A percentile compares a stretch with the other conserved stretches of the same genome.
Evolutionary conservation across 2,113 vertebrate species (phyloP).

Genomic region (Conger conger): DNA sequence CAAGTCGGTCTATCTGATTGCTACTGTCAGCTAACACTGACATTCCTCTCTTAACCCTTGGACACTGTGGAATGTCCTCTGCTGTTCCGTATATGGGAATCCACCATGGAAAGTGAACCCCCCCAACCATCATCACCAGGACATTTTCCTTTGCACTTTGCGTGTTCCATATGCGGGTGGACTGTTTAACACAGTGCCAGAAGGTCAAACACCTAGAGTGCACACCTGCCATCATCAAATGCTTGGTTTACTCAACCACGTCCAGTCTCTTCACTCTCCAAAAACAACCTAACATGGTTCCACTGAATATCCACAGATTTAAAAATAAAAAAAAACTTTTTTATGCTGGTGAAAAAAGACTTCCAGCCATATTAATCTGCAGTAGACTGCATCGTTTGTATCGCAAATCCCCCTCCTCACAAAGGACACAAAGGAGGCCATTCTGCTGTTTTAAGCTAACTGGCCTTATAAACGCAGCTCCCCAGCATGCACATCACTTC

Average conservation of each 20-base stretch:
- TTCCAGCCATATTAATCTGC: slow-evolving; percentile 86
- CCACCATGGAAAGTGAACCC: background rate
- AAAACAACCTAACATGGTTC: slow-evolving; percentile 16
- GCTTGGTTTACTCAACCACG: slow-evolving; percentile 61
- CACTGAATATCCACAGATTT: slow-evolving; percentile 25
- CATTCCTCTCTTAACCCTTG: background rate
- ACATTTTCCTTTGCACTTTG: slow-evolving; percentile 44
- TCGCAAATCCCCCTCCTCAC: slow-evolving; percentile 79
- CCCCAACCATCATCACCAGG: slow-evolving; percentile 52
- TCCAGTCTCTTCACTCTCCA: background rate
- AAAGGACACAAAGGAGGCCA: slow-evolving; percentile 81
- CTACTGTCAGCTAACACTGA: background rate
- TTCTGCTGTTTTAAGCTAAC: slow-evolving; percentile 66
- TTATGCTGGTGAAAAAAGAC: slow-evolving; percentile 65
- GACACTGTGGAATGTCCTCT: background rate
- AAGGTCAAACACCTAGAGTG: slow-evolving; percentile 64
- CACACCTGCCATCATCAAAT: slow-evolving; percentile 55
- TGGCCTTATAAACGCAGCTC: slow-evolving; percentile 69
- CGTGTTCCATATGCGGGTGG: slow-evolving; percentile 39
- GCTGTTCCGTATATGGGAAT: background rate
- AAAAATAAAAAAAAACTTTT: slow-evolving; percentile 59
- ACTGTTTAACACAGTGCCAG: no score
- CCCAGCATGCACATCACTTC: slow-evolving; percentile 77
- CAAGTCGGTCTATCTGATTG: background rate
- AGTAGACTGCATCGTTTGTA: slow-evolving; percentile 82